Evolutionary conservation across 1,140 invertebrate genomes (phyloP).

Genomic region (Yoshiicerus persimilis): DNA sequence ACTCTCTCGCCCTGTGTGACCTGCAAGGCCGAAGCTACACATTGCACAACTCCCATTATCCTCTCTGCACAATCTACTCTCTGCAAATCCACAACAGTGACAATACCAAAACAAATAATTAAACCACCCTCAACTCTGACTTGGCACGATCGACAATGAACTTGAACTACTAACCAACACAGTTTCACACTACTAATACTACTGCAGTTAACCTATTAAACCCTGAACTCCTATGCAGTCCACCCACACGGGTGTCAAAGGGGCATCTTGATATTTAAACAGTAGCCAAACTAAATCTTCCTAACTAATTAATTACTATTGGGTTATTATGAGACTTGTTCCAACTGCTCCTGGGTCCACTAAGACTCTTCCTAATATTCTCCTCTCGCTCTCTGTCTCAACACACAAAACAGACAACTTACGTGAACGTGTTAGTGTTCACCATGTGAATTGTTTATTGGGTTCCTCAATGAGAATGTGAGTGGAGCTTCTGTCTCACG

Average conservation of each 20-base stretch:
- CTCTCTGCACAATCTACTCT: not conserved
- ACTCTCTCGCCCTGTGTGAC: not conserved
- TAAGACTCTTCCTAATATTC: no score
- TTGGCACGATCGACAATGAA: not conserved
- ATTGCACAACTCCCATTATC: not conserved
- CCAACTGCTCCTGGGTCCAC: no score
- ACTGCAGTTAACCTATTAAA: no score
- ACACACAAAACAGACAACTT: not conserved
- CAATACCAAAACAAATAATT: not conserved
- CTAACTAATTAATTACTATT: no score
- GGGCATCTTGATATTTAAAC: not conserved
- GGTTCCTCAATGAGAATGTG: not conserved
- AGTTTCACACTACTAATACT: not conserved
- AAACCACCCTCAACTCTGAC: not conserved
- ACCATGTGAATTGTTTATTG: not conserved
- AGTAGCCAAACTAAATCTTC: no score
- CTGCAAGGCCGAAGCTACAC: slow-evolving; percentile 10
- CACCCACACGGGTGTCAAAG: not conserved
- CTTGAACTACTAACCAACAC: not conserved
- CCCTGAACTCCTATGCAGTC: not conserved
- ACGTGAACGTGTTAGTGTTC: not conserved
- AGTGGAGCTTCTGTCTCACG: not conserved
- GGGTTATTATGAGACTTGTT: no score
- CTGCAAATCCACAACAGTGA: not conserved
- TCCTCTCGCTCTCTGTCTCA: no score